These are phyloP conservation scores for Desoria tigrina DNA, from an alignment of 2,888 invertebrate species.

Conservation along the genomic window DNA sequence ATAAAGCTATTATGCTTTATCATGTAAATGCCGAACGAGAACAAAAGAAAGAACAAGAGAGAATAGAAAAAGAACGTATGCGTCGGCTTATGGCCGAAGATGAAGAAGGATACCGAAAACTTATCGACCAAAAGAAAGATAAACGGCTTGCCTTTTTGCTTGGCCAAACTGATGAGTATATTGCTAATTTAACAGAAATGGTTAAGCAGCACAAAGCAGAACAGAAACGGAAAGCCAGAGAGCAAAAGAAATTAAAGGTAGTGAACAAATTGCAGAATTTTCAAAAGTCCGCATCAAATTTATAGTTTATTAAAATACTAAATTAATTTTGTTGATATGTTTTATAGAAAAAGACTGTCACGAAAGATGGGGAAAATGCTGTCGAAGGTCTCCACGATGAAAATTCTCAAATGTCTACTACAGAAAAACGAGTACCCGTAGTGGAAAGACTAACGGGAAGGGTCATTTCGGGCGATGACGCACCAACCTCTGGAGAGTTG, in stretches of 20 bases:
- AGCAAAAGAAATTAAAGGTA: conserved; percentile 69
- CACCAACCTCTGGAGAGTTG: conserved; percentile 80
- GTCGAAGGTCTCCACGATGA: conserved; percentile 54
- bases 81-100: conserved; percentile 93
- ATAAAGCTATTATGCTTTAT: conserved; percentile 94
- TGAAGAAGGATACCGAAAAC: conserved; percentile 81
- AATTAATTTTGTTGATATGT: neutral
- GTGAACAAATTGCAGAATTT: conserved; percentile 36
- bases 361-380: conserved; percentile 58
- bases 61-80: conserved; percentile 99
- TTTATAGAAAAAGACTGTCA: conserved; percentile 69
- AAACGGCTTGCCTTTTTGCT: conserved; percentile 95
- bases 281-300: too few species aligned
- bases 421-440: conserved; percentile 82
- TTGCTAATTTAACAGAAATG: conserved; percentile 94
- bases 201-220: conserved; percentile 94
- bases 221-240: conserved; percentile 82
- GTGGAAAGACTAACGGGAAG: conserved; percentile 76
- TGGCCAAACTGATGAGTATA: conserved; percentile 98
- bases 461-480: conserved; percentile 73
- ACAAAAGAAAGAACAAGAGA: conserved; percentile 98
- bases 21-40: conserved; percentile 98
- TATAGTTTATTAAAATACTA: neutral
- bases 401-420: conserved; percentile 69
- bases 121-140: conserved; percentile 99